Conservation (phyloP, 2,113 vertebrate species). For the Myrmophylax atrothorax region DNA sequence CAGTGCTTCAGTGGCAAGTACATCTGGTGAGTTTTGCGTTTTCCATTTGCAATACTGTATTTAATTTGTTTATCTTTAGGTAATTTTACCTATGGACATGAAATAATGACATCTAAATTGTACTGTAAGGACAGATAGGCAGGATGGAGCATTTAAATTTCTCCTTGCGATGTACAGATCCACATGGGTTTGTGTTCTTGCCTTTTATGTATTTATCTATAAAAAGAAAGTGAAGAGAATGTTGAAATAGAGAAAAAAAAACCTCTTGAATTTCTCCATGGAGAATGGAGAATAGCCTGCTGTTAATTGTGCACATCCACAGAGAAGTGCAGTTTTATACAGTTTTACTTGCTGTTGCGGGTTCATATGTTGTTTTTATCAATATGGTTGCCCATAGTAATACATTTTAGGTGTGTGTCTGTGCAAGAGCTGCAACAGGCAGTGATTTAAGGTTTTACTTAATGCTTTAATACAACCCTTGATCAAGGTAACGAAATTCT, state of each 20-base stretch:
- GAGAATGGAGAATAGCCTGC: not conserved
- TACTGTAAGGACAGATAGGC: not conserved
- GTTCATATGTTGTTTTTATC: not conserved
- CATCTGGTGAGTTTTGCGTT: not conserved
- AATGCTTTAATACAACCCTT: slow-evolving; percentile 39
- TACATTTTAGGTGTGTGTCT: not conserved
- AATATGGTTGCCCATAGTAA: not conserved
- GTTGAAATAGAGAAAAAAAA: not conserved
- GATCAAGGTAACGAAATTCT: slow-evolving; percentile 37
- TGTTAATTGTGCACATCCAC: not conserved
- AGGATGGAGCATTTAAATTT: not conserved
- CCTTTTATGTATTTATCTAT: not conserved
- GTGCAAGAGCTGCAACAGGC: not conserved
- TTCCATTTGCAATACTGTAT: not conserved
- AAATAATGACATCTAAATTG: not conserved
- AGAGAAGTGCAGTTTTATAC: not conserved
- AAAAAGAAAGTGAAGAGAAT: not conserved
- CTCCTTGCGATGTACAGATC: not conserved
- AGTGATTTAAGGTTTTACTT: slow-evolving; percentile 22
- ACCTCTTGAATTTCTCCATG: not conserved
- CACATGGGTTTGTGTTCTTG: not conserved
- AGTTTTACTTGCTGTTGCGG: not conserved
- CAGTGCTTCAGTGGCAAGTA: not conserved
- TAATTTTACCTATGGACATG: not conserved
- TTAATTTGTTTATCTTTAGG: not conserved